Percentiles rank a stretch among this genome's conserved stretches.
Evolutionary conservation across 2,888 invertebrate species (phyloP).

Genomic region (Apomyelois bistriatella): DNA sequence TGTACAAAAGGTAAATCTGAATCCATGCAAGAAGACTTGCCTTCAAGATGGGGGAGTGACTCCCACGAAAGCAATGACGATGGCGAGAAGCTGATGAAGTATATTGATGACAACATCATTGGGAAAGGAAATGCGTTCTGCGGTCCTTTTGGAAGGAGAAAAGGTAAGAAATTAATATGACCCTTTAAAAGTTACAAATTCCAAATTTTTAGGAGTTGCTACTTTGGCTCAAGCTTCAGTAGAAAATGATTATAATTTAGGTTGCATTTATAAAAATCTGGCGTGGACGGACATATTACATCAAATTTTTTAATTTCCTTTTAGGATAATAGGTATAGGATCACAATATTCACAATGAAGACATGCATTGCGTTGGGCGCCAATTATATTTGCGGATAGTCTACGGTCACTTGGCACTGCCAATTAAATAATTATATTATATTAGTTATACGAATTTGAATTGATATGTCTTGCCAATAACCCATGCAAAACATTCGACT

Average conservation of each 20-base stretch:
- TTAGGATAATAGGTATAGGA: too few relatives aligned
- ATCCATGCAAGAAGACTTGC: conserved; percentile 76
- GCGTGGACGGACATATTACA: too few relatives aligned
- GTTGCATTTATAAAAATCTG: too few relatives aligned
- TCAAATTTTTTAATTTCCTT: too few relatives aligned
- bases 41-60: conserved; percentile 57
- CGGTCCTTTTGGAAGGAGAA: conserved; percentile 90
- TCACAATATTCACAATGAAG: too few relatives aligned
- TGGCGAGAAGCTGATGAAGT: conserved; percentile 85
- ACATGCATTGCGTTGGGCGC: conserved; percentile 28
- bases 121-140: conserved; percentile 90
- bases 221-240: too few relatives aligned
- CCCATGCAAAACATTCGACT: background rate
- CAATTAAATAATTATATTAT: conserved; percentile 18
- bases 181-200: too few relatives aligned
- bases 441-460: background rate
- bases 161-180: conserved; percentile 79
- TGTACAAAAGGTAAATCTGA: conserved; percentile 74
- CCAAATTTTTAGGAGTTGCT: too few relatives aligned
- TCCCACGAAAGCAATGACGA: conserved; percentile 81
- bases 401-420: conserved; percentile 32
- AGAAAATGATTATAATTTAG: too few relatives aligned
- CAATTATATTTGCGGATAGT: conserved; percentile 29
- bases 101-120: conserved; percentile 89
- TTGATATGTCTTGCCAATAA: background rate